phyloP scores from a whole-genome alignment of 2,888 invertebrate species.

The Miltochrista miniata region DNA sequence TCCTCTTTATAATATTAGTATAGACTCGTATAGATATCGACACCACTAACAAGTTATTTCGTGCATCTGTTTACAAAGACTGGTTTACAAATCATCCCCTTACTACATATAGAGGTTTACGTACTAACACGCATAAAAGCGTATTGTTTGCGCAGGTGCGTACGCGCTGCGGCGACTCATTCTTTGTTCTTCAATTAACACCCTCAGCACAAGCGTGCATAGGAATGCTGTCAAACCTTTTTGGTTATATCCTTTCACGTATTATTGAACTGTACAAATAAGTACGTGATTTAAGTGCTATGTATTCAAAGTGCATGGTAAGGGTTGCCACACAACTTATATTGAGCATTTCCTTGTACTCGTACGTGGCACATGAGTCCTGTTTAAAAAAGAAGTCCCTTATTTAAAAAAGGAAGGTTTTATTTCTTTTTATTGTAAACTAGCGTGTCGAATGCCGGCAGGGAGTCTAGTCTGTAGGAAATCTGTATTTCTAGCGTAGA shows the following conservation, averaged over 20 bases:
- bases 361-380: too few species aligned
- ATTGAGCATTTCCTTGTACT: too few species aligned
- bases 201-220: constrained; percentile 49
- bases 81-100: not conserved
- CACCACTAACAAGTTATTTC: not conserved
- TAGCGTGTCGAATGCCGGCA: too few species aligned
- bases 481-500: too few species aligned
- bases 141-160: constrained; percentile 77
- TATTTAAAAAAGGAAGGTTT: too few species aligned
- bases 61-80: not conserved
- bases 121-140: constrained; percentile 65
- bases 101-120: constrained; percentile 27
- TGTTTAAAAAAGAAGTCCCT: too few species aligned
- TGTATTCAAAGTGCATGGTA: not conserved
- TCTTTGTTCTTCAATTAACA: constrained; percentile 80
- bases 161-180: constrained; percentile 40
- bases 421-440: too few species aligned
- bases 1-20: too few species aligned
- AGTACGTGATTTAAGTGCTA: not conserved
- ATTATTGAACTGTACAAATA: constrained; percentile 1
- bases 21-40: too few species aligned
- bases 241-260: constrained; percentile 17
- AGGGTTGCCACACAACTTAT: too few species aligned
- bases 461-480: too few species aligned
- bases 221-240: constrained; percentile 33